Conservation (phyloP, 2,113 vertebrate species). For the Hydropotes inermis region DNA sequence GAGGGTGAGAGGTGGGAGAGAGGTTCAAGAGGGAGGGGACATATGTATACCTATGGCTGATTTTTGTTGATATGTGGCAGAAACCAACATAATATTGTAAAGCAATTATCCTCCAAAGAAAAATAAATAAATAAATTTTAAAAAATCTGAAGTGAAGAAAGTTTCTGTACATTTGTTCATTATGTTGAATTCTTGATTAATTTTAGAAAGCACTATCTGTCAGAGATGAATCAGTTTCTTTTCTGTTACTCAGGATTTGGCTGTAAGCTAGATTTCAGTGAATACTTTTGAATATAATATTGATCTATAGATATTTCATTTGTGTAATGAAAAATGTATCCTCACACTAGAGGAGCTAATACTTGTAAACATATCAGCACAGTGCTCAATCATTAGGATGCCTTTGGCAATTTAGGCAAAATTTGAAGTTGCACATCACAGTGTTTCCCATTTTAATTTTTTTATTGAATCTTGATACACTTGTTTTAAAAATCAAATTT, state of each 20-base stretch:
- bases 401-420: neutral
- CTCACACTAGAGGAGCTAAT: neutral
- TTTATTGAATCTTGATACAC: neutral
- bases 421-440: neutral
- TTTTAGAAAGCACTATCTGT: neutral
- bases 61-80: neutral
- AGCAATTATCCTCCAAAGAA: neutral
- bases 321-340: neutral
- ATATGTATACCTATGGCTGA: neutral
- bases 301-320: conserved; percentile 30
- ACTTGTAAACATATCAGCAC: neutral
- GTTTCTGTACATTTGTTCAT: neutral
- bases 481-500: conserved; percentile 3
- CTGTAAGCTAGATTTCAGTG: neutral
- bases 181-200: neutral
- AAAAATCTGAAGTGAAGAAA: neutral
- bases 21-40: neutral
- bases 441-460: neutral
- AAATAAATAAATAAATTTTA: neutral
- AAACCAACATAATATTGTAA: neutral
- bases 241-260: neutral
- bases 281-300: neutral
- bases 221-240: neutral
- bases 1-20: neutral
- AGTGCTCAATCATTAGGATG: neutral